Base-by-base conservation (phyloP, 2,113 vertebrate genomes). In the Gnathonemus longibarbis region DNA sequence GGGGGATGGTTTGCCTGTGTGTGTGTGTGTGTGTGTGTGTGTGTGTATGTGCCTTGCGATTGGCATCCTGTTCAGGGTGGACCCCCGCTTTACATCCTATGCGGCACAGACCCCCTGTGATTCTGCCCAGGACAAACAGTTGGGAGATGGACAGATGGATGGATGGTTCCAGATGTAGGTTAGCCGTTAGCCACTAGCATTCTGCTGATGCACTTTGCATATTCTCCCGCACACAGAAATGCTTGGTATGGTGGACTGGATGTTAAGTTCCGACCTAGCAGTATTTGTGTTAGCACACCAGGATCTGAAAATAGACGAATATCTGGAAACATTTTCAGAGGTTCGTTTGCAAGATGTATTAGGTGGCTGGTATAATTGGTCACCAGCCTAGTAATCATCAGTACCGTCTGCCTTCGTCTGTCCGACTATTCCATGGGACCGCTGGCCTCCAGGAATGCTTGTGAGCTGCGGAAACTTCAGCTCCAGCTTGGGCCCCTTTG, bases 221-320 rank as follows among this genome's bases (percentile, higher is more conserved):
- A 92, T 93, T 94, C 94, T 95, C 93, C 88, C 83, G 66, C 94
- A 94, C 93, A 94, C 93, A 94, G 92, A 93, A 93, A 94, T 95
- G 94, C 94, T 94, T 94, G 92, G 93, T 93, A 91, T 92, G 93
- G 93, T 95, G 93, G 17, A 83, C 94, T 95, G 93, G 93, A 93
- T 90, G 90, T 91, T 89, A 91, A 35, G 31, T 92, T 70, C 50
- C 35, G 21, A 70, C 86, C 48, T 39, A 53, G 48, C 86, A 87
- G 45, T 48, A 42, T 56, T 53, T 87, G 1, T 87, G 49, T 56
- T 27, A 53, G 27, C 48, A 53, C 31, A 27, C 10, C 85, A 87
- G 49, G 17, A 87, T 31, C 45, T 85, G 84, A n/a, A 87, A 87
- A 85, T 39, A 87, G 52, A 66, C 39, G 17, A 19, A 48, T 74